Conservation (phyloP, 2,797 vertebrate species). For the Gallinago nigripennis region DNA sequence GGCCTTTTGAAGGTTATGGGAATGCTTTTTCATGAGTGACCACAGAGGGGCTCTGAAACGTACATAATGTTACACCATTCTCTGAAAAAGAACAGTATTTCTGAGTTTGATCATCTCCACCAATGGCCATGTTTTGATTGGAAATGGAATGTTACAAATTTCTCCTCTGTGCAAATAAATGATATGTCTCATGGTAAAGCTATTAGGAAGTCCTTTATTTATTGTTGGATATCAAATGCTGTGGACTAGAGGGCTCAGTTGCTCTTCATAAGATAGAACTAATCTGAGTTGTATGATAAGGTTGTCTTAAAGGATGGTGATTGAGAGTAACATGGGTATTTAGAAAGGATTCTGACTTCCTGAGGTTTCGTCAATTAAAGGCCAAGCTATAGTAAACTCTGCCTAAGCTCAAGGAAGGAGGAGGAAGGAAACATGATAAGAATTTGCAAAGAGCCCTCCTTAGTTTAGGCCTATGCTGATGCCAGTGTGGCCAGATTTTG, state of each 20-base stretch:
- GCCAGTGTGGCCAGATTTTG: background rate
- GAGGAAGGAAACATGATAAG: background rate
- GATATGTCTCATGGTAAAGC: background rate
- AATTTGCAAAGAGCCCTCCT: background rate
- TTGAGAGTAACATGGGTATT: background rate
- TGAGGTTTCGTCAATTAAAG: background rate
- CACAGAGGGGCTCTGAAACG: background rate
- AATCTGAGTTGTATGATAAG: background rate
- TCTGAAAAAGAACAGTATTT: background rate
- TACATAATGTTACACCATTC: background rate
- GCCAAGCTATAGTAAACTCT: background rate
- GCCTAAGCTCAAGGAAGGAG: background rate
- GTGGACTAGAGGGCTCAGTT: background rate
- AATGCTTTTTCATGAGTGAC: background rate
- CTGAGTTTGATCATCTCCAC: background rate
- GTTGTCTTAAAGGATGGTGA: background rate
- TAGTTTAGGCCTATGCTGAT: background rate
- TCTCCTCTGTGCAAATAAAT: background rate
- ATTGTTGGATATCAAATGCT: background rate
- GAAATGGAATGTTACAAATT: background rate
- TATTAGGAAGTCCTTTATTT: background rate
- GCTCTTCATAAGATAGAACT: background rate
- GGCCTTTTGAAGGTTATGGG: background rate
- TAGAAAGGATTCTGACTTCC: background rate
- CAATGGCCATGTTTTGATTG: background rate